These are phyloP conservation scores for Halcyon badia DNA, from an alignment of 2,797 vertebrate species.

Conservation along the genomic window DNA sequence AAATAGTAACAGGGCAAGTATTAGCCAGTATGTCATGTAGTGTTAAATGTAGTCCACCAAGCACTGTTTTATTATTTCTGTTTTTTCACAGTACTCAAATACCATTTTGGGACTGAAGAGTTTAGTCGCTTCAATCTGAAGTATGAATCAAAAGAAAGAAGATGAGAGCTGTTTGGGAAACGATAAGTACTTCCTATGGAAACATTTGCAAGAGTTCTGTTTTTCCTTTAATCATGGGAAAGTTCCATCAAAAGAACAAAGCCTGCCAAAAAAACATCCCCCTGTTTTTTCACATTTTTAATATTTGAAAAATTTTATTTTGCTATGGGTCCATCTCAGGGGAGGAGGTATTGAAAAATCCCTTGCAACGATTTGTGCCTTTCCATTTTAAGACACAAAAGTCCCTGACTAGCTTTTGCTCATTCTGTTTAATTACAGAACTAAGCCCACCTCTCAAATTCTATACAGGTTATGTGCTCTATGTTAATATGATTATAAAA, in stretches of 20 bases:
- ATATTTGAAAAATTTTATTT: background rate
- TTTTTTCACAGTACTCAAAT: background rate
- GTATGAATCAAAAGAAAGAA: conserved; percentile 39
- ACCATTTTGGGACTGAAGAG: background rate
- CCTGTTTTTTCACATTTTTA: background rate
- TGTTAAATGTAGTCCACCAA: background rate
- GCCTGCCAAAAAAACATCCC: background rate
- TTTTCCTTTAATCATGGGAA: conserved; percentile 38
- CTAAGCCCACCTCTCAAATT: background rate
- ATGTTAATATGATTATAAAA: background rate
- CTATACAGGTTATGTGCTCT: background rate
- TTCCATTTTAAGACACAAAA: conserved; percentile 4
- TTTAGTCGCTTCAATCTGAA: conserved; percentile 19
- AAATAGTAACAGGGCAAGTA: background rate
- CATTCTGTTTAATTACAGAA: background rate
- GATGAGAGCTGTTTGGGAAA: conserved; percentile 52
- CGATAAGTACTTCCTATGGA: conserved; percentile 62
- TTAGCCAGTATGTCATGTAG: background rate
- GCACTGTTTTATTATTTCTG: background rate
- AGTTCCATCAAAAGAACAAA: conserved; percentile 46
- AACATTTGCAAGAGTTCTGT: conserved; percentile 27
- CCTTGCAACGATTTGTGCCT: background rate
- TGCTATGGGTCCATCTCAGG: background rate
- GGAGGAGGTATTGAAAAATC: background rate
- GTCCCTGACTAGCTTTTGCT: background rate